Percentiles rank a stretch among this genome's conserved stretches.
These are phyloP conservation scores for Calephelis perditalis DNA, from an alignment of 2,888 invertebrate species.

Conservation along the genomic window DNA sequence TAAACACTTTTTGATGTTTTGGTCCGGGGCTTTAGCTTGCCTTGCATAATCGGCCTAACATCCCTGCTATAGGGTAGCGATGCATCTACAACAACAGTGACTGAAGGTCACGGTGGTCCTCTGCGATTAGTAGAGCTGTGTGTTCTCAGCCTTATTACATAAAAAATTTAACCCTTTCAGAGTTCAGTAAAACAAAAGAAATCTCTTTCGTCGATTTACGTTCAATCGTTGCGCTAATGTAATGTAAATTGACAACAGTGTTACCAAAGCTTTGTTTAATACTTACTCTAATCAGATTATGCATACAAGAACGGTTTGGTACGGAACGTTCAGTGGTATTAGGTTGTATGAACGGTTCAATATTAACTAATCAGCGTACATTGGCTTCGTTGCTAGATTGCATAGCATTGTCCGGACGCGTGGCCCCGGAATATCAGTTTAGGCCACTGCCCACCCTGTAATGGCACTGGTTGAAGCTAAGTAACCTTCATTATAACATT, in stretches of 20 bases:
- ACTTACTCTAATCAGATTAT: conserved; percentile 76
- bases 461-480: conserved; percentile 63
- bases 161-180: no score
- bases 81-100: no score
- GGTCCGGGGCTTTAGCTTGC: no score
- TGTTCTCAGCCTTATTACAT: no score
- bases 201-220: conserved; percentile 15
- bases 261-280: conserved; percentile 67
- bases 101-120: no score
- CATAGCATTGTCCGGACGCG: conserved; percentile 71
- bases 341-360: conserved; percentile 66
- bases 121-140: no score
- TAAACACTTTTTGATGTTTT: no score
- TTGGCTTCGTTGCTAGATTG: conserved; percentile 71
- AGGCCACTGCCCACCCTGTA: conserved; percentile 71
- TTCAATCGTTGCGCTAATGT: conserved; percentile 27
- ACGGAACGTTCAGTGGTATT: conserved; percentile 54
- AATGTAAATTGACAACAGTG: conserved; percentile 57
- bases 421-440: conserved; percentile 75
- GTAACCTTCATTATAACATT: conserved; percentile 51
- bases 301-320: conserved; percentile 72
- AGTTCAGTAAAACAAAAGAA: not conserved
- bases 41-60: no score
- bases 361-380: conserved; percentile 75
- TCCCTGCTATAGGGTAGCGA: no score